Evolutionary conservation across 1,140 invertebrate species (phyloP), one percentile per base, ranked within the genome.

Genomic region (Caenorhabditis inopinata): DNA sequence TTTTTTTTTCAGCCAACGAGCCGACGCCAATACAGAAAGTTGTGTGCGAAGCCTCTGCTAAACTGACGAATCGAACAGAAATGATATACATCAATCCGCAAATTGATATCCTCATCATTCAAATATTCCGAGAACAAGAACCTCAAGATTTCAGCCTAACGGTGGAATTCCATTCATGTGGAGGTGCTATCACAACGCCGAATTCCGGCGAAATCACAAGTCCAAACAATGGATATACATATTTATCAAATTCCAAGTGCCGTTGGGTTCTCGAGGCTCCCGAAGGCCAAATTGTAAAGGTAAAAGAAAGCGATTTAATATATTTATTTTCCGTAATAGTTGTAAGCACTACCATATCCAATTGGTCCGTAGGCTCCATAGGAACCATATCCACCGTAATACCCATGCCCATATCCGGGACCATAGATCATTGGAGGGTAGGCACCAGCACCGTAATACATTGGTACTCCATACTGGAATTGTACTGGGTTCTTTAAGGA

Each of bases 251-350:
- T 51, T 51, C 45, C 2, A 76, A 87, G 11, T 87, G 86, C 47
- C 21, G 86, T 16, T 87, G 86, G 86, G 23, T 82, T 38, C 74
- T 87, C 18, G 35, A 74, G 46, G 86, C 86, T 14, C 86, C 86
- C 9, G 87, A 86, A 79, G 87, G 87, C 4, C n/a, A 77, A 42
- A 73, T 88, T 42, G 78, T 87, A n/a, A 46, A 80, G 53, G 86
- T 88, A 49, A 53, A 79, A 58, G 68, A 74, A 42, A 12, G 18
- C 16, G 32, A 47, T 29, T 27, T 0, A 75, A 47, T 16, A n/a
- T 27, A 75, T 75, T 75, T 75, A 47, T 75, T 75, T 75, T 47
- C 73, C 46, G 29, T 75, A 75, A 49, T 32, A 75, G 48, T 25
- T 47, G 42, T 75, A 47, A 27, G 73, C 73, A 47, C 46, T 75